These are phyloP conservation scores for Mastacembelus armatus DNA, from an alignment of 2,797 vertebrate species.

Conservation along the genomic window DNA sequence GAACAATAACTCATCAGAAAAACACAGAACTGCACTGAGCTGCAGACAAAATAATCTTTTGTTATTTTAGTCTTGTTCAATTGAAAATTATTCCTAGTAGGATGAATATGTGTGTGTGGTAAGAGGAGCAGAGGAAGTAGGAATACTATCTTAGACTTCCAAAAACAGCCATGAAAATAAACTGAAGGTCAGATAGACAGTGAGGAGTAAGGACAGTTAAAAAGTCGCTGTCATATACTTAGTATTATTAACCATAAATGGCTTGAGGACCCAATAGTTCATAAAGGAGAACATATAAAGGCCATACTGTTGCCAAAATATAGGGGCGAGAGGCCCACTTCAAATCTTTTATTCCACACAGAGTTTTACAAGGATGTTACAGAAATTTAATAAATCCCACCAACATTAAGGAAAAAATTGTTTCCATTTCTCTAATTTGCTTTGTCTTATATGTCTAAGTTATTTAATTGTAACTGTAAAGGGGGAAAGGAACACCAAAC, in stretches of 20 bases:
- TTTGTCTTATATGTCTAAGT: not conserved
- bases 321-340: not conserved
- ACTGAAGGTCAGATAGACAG: slow-evolving; percentile 24
- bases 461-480: slow-evolving; percentile 33
- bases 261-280: slow-evolving; percentile 36
- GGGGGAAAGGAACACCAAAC: not conserved
- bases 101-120: slow-evolving; percentile 13
- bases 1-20: not conserved
- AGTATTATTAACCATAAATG: slow-evolving; percentile 59
- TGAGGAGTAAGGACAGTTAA: slow-evolving; percentile 37
- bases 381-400: slow-evolving; percentile 25
- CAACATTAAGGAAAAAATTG: slow-evolving; percentile 12
- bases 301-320: slow-evolving; percentile 63
- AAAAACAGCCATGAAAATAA: slow-evolving; percentile 25
- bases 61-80: slow-evolving; percentile 10
- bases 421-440: slow-evolving; percentile 17
- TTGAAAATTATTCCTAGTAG: slow-evolving; percentile 13
- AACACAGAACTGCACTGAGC: not conserved
- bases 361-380: slow-evolving; percentile 30
- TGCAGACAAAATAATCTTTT: too few species aligned
- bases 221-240: slow-evolving; percentile 34
- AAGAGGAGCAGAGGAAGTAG: slow-evolving; percentile 21
- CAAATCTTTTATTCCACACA: slow-evolving; percentile 34
- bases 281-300: slow-evolving; percentile 50
- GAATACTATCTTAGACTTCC: slow-evolving; percentile 38